Conservation (phyloP, 2,888 invertebrate genomes). For the Coenonympha arcania region DNA sequence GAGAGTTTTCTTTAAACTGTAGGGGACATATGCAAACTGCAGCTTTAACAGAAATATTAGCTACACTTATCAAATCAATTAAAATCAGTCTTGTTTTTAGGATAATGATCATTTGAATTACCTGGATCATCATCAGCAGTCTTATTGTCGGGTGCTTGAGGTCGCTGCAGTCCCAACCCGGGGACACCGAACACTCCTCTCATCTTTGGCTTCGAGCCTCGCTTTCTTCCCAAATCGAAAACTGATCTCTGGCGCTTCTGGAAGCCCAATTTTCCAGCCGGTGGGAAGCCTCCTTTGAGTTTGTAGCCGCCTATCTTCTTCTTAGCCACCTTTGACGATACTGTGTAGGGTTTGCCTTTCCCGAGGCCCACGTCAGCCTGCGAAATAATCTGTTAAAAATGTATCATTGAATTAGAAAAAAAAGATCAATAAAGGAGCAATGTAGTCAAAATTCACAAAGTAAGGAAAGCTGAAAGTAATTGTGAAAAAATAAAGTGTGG, state of each 20-base stretch:
- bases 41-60: no score
- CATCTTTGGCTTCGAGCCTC: conserved; percentile 92
- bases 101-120: conserved; percentile 33
- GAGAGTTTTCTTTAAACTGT: no score
- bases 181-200: conserved; percentile 87
- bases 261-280: conserved; percentile 79
- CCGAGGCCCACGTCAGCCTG: conserved; percentile 79
- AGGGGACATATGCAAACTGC: no score
- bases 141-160: conserved; percentile 74
- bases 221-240: conserved; percentile 83
- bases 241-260: conserved; percentile 82
- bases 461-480: no score
- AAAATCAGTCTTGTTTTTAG: no score
- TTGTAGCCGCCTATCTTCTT: conserved; percentile 81
- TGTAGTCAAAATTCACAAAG: no score
- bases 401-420: no score
- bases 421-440: no score
- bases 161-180: conserved; percentile 81
- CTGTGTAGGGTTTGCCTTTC: conserved; percentile 85
- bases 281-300: conserved; percentile 77
- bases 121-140: conserved; percentile 68
- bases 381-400: conserved; percentile 8
- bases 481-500: neutral
- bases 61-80: no score
- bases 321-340: conserved; percentile 82